phyloP scores from a whole-genome alignment of 1,140 invertebrate species.

The Macrocentrus cingulum region DNA sequence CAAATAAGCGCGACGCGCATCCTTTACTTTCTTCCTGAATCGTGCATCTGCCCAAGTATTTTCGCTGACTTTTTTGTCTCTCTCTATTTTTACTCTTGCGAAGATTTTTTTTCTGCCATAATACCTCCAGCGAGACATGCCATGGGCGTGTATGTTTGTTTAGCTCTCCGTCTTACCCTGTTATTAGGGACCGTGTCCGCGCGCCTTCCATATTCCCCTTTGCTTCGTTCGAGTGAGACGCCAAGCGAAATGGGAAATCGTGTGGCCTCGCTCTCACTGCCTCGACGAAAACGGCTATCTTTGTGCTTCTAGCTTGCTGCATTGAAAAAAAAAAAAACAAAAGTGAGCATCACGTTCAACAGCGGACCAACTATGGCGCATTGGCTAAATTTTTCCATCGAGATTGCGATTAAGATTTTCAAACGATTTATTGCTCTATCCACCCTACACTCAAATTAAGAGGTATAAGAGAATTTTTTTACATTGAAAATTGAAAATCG shows the following conservation, averaged over 20 bases:
- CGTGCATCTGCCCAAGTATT: neutral
- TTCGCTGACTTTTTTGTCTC: neutral
- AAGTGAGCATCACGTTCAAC: neutral
- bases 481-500: too few species aligned
- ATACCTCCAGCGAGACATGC: slow-evolving; percentile 53
- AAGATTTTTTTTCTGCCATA: slow-evolving; percentile 34
- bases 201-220: slow-evolving; percentile 25
- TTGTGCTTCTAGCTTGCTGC: neutral
- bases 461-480: too few species aligned
- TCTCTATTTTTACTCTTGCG: slow-evolving; percentile 15
- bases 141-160: slow-evolving; percentile 59
- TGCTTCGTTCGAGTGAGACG: neutral
- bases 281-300: neutral
- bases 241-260: neutral
- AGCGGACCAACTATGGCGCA: neutral
- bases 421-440: slow-evolving; percentile 35
- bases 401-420: slow-evolving; percentile 25
- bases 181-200: slow-evolving; percentile 51
- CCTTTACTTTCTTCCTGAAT: neutral
- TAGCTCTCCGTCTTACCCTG: slow-evolving; percentile 53
- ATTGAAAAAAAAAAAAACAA: neutral
- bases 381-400: neutral
- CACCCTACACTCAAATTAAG: too few species aligned
- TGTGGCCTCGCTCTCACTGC: neutral
- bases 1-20: neutral